phyloP scores from a whole-genome alignment of 2,113 vertebrate species.

The Nycticorax nycticorax region DNA sequence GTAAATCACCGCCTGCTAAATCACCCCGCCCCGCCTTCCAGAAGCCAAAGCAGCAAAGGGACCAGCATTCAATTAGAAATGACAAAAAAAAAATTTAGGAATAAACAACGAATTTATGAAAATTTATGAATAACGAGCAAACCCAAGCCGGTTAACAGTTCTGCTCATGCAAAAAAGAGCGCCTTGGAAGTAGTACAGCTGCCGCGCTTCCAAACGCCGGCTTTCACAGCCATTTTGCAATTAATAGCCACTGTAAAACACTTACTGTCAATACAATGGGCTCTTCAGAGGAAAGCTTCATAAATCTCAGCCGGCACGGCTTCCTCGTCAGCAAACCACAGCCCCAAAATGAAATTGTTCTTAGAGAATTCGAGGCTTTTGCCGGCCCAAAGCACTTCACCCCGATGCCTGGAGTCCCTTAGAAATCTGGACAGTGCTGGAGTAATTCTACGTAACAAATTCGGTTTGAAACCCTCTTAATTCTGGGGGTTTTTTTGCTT shows the following conservation, averaged over 20 bases:
- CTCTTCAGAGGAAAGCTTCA: background rate
- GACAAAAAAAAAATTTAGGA: too few species aligned
- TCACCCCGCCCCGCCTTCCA: accelerated
- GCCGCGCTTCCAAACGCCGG: background rate
- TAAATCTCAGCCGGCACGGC: background rate
- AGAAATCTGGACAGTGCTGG: background rate
- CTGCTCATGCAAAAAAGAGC: background rate
- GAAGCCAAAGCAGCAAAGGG: background rate
- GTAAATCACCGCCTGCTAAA: background rate
- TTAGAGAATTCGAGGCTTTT: background rate
- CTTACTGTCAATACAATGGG: background rate
- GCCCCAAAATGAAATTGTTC: background rate
- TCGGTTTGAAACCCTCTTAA: background rate
- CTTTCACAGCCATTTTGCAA: background rate
- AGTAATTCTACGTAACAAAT: background rate
- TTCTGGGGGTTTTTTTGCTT: background rate
- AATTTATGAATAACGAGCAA: too few species aligned
- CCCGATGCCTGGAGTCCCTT: accelerated
- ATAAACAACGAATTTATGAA: background rate
- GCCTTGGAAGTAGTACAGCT: background rate
- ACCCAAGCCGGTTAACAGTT: background rate
- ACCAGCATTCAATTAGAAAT: accelerated
- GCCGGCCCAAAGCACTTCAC: background rate
- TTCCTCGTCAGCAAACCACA: background rate
- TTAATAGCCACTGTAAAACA: background rate